These are phyloP conservation scores for Spheniscus humboldti DNA, from an alignment of 2,797 vertebrate species.

Conservation along the genomic window DNA sequence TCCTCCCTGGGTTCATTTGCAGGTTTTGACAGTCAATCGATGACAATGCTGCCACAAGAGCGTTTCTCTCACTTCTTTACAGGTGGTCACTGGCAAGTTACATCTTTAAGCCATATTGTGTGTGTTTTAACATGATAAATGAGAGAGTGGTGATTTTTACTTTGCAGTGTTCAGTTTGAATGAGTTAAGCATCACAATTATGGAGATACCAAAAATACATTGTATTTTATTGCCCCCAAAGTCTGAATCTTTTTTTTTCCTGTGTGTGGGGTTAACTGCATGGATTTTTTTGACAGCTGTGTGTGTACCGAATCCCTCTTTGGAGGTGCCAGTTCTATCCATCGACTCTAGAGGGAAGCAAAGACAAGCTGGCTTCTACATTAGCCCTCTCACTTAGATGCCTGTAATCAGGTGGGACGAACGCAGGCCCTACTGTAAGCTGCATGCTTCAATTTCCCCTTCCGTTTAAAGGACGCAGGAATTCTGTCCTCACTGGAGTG, in stretches of 20 bases:
- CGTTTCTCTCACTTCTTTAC: not conserved
- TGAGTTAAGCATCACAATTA: not conserved
- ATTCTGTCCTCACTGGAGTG: not conserved
- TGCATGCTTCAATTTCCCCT: not conserved
- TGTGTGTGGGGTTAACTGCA: not conserved
- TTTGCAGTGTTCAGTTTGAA: not conserved
- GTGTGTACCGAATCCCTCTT: not conserved
- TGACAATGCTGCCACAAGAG: not conserved
- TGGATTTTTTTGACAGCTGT: not conserved
- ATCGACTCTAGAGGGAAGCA: conserved; percentile 36
- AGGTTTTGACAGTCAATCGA: not conserved
- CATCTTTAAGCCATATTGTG: not conserved
- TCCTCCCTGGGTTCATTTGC: not conserved
- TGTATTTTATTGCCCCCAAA: not conserved
- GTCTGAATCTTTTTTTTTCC: not conserved
- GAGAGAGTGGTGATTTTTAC: not conserved
- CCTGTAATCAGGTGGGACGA: not conserved
- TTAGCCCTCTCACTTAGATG: not conserved
- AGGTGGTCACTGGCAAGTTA: not conserved
- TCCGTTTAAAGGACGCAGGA: not conserved
- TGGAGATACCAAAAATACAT: not conserved
- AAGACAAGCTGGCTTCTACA: not conserved
- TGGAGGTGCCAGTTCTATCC: not conserved
- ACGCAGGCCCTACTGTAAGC: not conserved
- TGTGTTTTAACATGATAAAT: not conserved